phyloP scores from a whole-genome alignment of 2,797 vertebrate species.

The Bufotes viridis region DNA sequence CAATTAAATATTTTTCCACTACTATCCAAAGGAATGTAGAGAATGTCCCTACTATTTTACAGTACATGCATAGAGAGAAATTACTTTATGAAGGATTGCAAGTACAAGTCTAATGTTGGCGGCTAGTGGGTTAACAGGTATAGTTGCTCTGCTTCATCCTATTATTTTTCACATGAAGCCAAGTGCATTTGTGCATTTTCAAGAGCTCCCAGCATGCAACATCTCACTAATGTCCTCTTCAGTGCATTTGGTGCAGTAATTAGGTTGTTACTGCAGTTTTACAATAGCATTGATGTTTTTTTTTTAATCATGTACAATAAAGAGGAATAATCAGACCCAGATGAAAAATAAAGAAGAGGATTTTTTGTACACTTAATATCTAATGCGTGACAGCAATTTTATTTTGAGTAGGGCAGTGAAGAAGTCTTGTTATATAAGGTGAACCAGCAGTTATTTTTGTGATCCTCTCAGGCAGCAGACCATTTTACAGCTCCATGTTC shows the following conservation, averaged over 20 bases:
- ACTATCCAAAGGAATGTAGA: background rate
- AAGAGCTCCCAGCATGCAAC: constrained; percentile 34
- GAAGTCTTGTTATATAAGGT: background rate
- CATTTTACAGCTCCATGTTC: background rate
- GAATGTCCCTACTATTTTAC: background rate
- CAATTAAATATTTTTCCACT: background rate
- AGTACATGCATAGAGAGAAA: background rate
- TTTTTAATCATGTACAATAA: background rate
- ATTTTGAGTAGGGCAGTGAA: background rate
- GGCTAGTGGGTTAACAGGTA: background rate
- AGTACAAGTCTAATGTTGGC: background rate
- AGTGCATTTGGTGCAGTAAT: constrained; percentile 40
- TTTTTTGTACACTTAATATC: background rate
- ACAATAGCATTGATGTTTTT: background rate
- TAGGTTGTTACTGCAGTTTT: background rate
- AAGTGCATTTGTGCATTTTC: constrained; percentile 32
- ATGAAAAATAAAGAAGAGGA: background rate
- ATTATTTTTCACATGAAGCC: constrained; percentile 40
- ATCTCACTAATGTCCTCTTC: constrained; percentile 52
- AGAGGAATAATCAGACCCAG: background rate
- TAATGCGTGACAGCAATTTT: background rate
- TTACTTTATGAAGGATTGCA: background rate
- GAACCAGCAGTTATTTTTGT: background rate
- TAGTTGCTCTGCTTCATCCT: background rate
- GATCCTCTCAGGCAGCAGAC: background rate